Evolutionary conservation across 2,113 vertebrate species (phyloP).

Genomic region (Paraplagusia blochii): DNA sequence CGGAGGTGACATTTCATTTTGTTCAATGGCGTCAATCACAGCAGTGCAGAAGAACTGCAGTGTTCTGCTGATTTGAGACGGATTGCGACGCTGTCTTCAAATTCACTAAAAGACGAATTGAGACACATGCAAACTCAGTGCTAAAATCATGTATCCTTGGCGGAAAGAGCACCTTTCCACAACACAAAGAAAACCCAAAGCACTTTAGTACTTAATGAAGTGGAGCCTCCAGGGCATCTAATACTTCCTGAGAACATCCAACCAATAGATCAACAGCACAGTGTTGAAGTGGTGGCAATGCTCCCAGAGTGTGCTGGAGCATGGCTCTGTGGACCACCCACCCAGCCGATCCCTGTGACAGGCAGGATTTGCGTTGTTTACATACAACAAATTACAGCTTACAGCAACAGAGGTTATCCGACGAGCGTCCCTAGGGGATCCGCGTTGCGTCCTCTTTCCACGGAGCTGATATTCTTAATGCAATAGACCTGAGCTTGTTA

Average conservation of each 20-base stretch:
- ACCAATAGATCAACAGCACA: slow-evolving; percentile 1
- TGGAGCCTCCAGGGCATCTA: neutral
- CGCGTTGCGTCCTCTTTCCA: neutral
- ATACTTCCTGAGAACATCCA: neutral
- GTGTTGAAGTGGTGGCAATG: neutral
- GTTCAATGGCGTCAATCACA: no score
- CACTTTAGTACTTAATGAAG: slow-evolving; percentile 12
- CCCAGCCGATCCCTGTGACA: slow-evolving; percentile 1
- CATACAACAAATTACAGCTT: slow-evolving; percentile 47
- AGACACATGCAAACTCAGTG: neutral
- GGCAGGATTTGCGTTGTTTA: slow-evolving; percentile 44
- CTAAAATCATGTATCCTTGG: neutral
- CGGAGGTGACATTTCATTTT: no score
- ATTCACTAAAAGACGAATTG: slow-evolving; percentile 13
- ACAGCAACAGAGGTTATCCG: slow-evolving; percentile 2
- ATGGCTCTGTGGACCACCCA: slow-evolving; percentile 6
- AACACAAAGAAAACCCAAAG: neutral
- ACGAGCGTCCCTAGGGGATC: slow-evolving; percentile 11
- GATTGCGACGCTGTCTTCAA: slow-evolving; percentile 6
- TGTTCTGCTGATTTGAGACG: neutral
- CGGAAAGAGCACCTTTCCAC: no score
- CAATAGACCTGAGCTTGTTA: slow-evolving; percentile 56
- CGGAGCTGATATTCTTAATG: slow-evolving; percentile 27
- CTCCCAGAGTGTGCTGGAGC: slow-evolving; percentile 13
- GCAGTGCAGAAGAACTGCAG: neutral